phyloP scores from a whole-genome alignment of 2,888 invertebrate genomes.

The Laothoe populi region DNA sequence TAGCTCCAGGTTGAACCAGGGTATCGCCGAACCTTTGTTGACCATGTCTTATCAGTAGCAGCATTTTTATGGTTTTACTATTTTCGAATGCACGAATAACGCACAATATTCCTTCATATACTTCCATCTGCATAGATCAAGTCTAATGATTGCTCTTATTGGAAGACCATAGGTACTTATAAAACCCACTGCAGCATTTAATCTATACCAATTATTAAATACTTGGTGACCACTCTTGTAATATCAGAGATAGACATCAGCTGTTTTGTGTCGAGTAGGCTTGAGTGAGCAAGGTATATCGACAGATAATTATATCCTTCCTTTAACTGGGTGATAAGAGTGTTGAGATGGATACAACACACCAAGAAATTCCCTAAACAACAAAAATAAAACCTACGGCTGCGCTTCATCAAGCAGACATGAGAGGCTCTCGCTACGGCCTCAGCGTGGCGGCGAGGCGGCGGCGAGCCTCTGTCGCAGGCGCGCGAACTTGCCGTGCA shows the following conservation, averaged over 20 bases:
- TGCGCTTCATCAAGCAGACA: constrained; percentile 27
- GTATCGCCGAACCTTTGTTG: neutral
- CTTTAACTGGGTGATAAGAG: neutral
- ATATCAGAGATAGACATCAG: too few relatives aligned
- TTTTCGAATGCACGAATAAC: too few relatives aligned
- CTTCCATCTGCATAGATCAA: neutral
- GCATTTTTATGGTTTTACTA: neutral
- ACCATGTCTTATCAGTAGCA: neutral
- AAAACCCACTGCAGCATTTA: neutral
- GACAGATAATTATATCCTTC: neutral
- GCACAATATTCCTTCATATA: neutral
- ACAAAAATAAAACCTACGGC: neutral
- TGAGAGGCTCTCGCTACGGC: constrained; percentile 31
- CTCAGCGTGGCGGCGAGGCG: constrained; percentile 66
- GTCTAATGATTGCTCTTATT: neutral
- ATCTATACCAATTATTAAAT: neutral
- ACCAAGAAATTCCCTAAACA: neutral
- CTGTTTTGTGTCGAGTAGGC: neutral
- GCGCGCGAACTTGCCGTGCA: constrained; percentile 90
- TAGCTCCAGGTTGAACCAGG: too few relatives aligned
- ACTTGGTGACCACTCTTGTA: neutral
- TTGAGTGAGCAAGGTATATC: neutral
- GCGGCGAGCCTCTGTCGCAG: constrained; percentile 89
- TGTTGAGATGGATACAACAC: neutral
- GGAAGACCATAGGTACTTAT: neutral